Base-by-base conservation (phyloP, 2,888 invertebrate species). In the Drosophila crucigera region DNA sequence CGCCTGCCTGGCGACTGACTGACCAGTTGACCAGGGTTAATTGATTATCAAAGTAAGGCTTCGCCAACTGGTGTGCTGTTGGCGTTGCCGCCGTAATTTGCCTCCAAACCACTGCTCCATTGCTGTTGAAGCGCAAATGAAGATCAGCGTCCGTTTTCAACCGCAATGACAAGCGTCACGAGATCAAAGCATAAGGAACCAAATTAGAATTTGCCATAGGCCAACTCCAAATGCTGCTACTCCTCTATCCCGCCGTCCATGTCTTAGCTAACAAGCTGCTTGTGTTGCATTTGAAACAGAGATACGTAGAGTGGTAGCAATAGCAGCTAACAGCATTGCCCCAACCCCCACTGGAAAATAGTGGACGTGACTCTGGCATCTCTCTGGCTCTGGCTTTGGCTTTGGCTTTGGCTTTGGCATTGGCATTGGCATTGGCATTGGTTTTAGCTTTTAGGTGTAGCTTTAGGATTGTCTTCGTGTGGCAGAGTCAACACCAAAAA, bases 131-230 rank as follows among this genome's bases (percentile, higher is more conserved):
- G 67, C 70, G 71, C 74, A 71, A 69, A 74, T 78, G 75, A 84
- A 82, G 80, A 83, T 67, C 68, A 69, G 60, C 55, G 67, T 61
- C 49, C 55, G 64, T 35, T 58, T 60, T 60, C 54, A 59, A 69
- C 67, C 74, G 56, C 72, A 87, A 86, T 85, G 85, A 89, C 85
- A 85, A 86, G 82, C 90, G 89, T 90, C 90, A 89, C 83, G 86
- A 85, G 85, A 85, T 90, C 89, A 88, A 88, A 83, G 84, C 84
- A 77, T 73, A 72, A 79, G 56, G 68, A 76, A 65, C 83, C 80
- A 82, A 84, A 89, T 84, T 89, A 87, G 85, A 89, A 84, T 82
- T 74, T 68, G 52, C 75, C 71, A 64, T 50, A 47, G 70, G 80
- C 68, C 47, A 54, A 22, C 22, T 31, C 43, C 43, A 58, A 43